phyloP scores from a whole-genome alignment of 2,113 vertebrate genomes.

The Chaenocephalus aceratus region DNA sequence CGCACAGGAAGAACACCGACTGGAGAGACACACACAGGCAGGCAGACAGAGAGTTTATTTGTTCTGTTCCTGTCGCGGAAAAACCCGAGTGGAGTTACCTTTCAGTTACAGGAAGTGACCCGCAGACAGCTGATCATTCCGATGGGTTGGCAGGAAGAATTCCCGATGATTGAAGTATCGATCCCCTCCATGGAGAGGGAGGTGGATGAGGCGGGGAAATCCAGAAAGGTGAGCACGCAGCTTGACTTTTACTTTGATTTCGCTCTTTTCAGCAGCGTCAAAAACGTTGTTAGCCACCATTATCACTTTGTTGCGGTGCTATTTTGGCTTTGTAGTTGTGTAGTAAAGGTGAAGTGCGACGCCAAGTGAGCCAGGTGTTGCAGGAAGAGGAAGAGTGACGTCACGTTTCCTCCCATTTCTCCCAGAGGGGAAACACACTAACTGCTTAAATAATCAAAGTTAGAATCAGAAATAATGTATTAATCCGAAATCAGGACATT shows the following conservation, averaged over 20 bases:
- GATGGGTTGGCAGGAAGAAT: slow-evolving; percentile 43
- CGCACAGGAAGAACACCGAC: slow-evolving; percentile 26
- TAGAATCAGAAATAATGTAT: no score
- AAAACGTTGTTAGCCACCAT: background rate
- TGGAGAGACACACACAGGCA: no score
- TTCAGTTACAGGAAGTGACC: background rate
- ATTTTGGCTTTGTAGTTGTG: background rate
- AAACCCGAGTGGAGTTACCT: background rate
- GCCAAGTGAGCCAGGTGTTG: slow-evolving; percentile 53
- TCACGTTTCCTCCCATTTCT: background rate
- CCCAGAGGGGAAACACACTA: background rate
- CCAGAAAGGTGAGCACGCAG: slow-evolving; percentile 85
- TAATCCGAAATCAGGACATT: no score
- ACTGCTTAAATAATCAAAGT: no score
- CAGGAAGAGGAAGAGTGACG: background rate
- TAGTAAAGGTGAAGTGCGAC: background rate
- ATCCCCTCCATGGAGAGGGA: slow-evolving; percentile 86
- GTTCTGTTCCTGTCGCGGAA: slow-evolving; percentile 3
- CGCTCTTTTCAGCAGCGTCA: background rate
- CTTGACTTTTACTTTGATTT: background rate
- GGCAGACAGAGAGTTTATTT: no score
- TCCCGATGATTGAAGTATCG: slow-evolving; percentile 85
- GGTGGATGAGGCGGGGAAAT: slow-evolving; percentile 83
- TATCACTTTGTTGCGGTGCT: no score
- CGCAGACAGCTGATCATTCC: background rate